These are phyloP conservation scores for Andrena marginata DNA, from an alignment of 2,888 invertebrate genomes.

Conservation along the genomic window DNA sequence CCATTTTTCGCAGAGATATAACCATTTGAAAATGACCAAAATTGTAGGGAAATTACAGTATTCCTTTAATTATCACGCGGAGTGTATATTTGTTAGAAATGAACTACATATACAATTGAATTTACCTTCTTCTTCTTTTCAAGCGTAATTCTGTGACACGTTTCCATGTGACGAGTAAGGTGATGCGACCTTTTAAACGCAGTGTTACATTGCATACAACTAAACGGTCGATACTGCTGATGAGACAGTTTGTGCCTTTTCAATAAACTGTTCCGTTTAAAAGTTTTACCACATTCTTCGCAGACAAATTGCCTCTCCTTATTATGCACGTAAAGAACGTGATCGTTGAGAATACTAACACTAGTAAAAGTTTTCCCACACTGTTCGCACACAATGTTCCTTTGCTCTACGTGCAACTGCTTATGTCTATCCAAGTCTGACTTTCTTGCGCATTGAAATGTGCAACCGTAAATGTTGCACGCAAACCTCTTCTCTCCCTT, in stretches of 20 bases:
- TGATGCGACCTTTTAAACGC: constrained; percentile 82
- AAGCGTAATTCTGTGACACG: constrained; percentile 78
- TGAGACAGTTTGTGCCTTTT: constrained; percentile 81
- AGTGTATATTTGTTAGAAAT: background rate
- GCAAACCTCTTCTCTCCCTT: constrained; percentile 76
- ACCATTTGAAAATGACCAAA: too few species aligned
- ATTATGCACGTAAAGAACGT: constrained; percentile 81
- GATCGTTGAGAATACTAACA: constrained; percentile 81
- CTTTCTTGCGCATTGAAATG: constrained; percentile 79
- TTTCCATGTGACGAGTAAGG: constrained; percentile 81
- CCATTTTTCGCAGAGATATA: too few species aligned
- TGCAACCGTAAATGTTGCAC: constrained; percentile 79
- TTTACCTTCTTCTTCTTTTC: constrained; percentile 78
- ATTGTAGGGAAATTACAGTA: too few species aligned
- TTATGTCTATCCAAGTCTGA: constrained; percentile 80
- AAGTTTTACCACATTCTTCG: constrained; percentile 81
- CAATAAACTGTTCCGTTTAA: constrained; percentile 82
- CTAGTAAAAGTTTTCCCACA: constrained; percentile 82
- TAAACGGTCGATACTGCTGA: constrained; percentile 81
- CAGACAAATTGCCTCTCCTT: constrained; percentile 81
- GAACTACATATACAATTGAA: background rate
- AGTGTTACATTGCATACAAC: constrained; percentile 79
- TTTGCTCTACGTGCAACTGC: constrained; percentile 79
- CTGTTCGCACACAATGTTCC: constrained; percentile 81
- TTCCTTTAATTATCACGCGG: too few species aligned